Evolutionary conservation across 2,113 vertebrate genomes (phyloP).

Genomic region (Labrus mixtus): DNA sequence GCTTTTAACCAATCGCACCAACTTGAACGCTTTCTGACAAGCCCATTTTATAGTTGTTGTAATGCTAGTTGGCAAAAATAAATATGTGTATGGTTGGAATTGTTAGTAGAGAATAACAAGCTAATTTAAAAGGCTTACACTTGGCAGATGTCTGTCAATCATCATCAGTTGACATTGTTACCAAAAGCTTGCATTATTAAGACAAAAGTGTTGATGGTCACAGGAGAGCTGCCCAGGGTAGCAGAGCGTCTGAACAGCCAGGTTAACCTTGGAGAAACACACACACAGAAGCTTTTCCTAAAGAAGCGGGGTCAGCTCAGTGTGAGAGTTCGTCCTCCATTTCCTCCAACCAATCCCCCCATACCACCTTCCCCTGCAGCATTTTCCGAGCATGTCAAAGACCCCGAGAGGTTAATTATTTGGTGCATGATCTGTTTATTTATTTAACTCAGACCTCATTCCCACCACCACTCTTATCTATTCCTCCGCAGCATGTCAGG

Average conservation of each 20-base stretch:
- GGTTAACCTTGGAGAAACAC: slow-evolving; percentile 38
- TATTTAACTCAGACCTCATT: slow-evolving; percentile 72
- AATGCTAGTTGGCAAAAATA: no score
- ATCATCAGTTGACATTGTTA: no score
- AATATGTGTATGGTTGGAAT: no score
- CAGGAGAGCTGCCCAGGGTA: background rate
- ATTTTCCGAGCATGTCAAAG: slow-evolving; percentile 73
- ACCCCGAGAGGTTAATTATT: slow-evolving; percentile 82
- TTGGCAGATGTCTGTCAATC: no score
- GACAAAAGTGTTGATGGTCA: background rate
- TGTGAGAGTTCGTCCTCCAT: slow-evolving; percentile 1
- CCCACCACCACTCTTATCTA: slow-evolving; percentile 64
- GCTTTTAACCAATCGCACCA: no score
- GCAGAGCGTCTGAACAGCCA: background rate
- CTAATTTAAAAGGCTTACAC: background rate
- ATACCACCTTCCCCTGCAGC: slow-evolving; percentile 27
- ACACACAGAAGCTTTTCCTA: slow-evolving; percentile 13
- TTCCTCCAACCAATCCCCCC: background rate
- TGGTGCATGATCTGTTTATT: slow-evolving; percentile 81
- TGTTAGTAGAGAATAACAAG: background rate
- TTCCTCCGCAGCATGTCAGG: slow-evolving; percentile 60
- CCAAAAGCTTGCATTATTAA: background rate
- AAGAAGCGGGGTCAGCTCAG: background rate
- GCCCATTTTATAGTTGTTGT: no score
- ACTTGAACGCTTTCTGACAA: no score